Evolutionary conservation across 2,797 vertebrate species (phyloP), one percentile per base, ranked within the genome.

Genomic region (Argyrosomus regius): DNA sequence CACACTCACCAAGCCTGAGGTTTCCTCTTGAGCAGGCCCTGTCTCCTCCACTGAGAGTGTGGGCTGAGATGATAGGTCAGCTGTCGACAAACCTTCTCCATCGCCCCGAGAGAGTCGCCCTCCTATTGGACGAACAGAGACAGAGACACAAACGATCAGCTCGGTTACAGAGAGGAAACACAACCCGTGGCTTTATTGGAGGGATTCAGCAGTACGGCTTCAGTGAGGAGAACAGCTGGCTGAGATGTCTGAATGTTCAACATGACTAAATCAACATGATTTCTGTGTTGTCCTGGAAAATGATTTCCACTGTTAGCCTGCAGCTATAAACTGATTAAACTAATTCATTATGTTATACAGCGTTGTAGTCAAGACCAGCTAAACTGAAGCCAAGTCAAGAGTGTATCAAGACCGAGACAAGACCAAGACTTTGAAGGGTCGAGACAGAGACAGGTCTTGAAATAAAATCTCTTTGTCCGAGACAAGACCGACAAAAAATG

Each of bases 81-180:
- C 95, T 99, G 98, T 63, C 98, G 94, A 92, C 98, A 99, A 18
- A 99, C 97, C 94, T 99, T 99, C 95, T 99, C 98, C 97, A 99
- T 97, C 54, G 97, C 94, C 2, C 97, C 97, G 0, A 99, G 91
- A 0, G 97, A 96, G 56, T 99, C 98, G 0, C 96, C 97, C 69
- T 99, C 98, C 98, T 99, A n/a, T 83, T 16, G 67, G 48, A 72
- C 48, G 71, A 13, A 72, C 52, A 75, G 26, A 67, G 9, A 14
- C 3, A 64, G 10, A 82, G 1, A 57, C 39, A 60, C 45, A 58
- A 50, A 71, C 62, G 2, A 52, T 72, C 46, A 79, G 60, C 24
- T 71, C n/a, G 28, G 8, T 56, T 12, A 50, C 26, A 68, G n/a
- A 56, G 8, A 48, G 22, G 22, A 43, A 43, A 63, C 50, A 60